A percentile compares a stretch with the other conserved stretches of the same genome.
Evolutionary conservation across 2,888 invertebrate genomes (phyloP).

Genomic region (Ptycholaimellus sp.): DNA sequence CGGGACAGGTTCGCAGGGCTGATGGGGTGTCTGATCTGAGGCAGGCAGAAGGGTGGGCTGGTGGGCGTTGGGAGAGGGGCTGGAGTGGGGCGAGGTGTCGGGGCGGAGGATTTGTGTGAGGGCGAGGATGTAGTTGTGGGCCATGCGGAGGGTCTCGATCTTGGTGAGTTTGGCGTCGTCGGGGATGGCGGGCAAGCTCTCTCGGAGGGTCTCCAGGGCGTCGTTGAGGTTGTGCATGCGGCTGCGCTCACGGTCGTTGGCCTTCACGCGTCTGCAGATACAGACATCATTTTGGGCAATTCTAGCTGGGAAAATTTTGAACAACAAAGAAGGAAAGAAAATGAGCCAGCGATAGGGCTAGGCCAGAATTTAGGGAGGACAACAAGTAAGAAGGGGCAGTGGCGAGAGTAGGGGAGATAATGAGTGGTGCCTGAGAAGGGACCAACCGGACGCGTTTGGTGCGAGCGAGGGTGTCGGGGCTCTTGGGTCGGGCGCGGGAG

Average conservation of each 20-base stretch:
- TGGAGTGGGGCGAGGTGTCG: too few species aligned
- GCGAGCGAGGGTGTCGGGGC: conserved; percentile 13
- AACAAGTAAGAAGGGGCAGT: background rate
- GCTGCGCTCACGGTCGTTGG: conserved; percentile 16
- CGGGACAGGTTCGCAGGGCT: too few species aligned
- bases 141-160: conserved; percentile 75
- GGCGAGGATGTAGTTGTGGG: conserved; percentile 83
- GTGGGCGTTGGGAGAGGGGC: too few species aligned
- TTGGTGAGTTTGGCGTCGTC: conserved; percentile 69
- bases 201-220: conserved; percentile 52
- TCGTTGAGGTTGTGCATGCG: conserved; percentile 82
- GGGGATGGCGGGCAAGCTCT: conserved; percentile 63
- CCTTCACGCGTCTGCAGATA: conserved; percentile 6
- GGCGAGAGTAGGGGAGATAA: background rate
- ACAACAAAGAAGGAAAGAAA: background rate
- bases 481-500: conserved; percentile 9
- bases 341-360: too few species aligned
- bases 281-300: background rate
- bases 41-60: too few species aligned
- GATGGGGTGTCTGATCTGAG: too few species aligned
- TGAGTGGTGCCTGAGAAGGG: background rate
- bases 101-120: conserved; percentile 59
- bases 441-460: conserved; percentile 11
- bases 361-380: too few species aligned
- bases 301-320: background rate